phyloP scores from a whole-genome alignment of 2,797 vertebrate species.

The Pelobates cultripes region DNA sequence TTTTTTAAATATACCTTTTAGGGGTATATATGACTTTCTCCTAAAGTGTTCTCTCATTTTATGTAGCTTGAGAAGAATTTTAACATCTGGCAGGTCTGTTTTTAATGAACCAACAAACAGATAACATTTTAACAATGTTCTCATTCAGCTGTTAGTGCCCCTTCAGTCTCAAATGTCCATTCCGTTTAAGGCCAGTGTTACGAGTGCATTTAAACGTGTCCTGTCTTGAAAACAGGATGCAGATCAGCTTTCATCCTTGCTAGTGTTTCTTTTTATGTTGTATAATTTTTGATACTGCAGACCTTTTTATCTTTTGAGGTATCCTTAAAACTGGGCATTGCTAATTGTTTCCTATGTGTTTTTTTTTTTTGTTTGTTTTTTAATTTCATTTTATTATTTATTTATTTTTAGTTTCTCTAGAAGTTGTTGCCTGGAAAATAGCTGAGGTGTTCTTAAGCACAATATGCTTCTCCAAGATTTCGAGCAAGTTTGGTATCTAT shows the following conservation, averaged over 20 bases:
- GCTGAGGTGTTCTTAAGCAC: background rate
- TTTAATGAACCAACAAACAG: too few relatives aligned
- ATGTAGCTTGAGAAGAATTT: too few relatives aligned
- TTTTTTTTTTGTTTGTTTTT: background rate
- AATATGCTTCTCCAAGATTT: background rate
- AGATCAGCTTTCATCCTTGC: background rate
- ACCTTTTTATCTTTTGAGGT: background rate
- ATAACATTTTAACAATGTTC: too few relatives aligned
- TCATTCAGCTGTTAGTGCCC: too few relatives aligned
- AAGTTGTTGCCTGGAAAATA: background rate
- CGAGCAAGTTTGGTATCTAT: background rate
- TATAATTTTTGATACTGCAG: background rate
- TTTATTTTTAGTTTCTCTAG: background rate
- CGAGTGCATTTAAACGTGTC: background rate
- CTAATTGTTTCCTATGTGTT: background rate
- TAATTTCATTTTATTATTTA: background rate
- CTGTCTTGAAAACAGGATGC: background rate
- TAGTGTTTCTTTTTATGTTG: too few relatives aligned
- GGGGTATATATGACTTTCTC: too few relatives aligned
- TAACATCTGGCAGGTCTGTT: too few relatives aligned
- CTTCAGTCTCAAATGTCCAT: background rate
- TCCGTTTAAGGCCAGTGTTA: constrained; percentile 8
- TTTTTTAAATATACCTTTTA: background rate
- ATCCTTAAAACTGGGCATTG: background rate
- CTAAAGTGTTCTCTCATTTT: too few relatives aligned